Evolutionary conservation across 2,888 invertebrate species (phyloP).

Genomic region (Lasius platythorax): DNA sequence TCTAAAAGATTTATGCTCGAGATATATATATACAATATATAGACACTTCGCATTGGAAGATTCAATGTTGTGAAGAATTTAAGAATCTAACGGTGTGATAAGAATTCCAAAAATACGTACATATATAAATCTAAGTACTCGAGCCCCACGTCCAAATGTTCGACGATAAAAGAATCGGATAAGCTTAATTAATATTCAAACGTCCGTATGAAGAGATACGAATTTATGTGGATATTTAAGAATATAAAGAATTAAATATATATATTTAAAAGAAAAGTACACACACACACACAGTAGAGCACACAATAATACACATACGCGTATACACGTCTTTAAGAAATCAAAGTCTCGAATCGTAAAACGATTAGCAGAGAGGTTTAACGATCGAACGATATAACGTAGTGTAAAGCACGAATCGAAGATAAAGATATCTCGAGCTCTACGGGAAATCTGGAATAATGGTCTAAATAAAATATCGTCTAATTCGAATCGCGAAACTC

Average conservation of each 20-base stretch:
- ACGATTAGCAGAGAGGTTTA: not conserved
- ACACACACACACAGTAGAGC: not conserved
- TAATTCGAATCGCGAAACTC: conserved; percentile 2
- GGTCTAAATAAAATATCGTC: not conserved
- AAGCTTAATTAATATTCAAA: conserved; percentile 1
- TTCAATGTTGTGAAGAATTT: conserved; percentile 22
- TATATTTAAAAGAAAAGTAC: not conserved
- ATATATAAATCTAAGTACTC: not conserved
- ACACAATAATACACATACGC: not conserved
- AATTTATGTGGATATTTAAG: conserved; percentile 19
- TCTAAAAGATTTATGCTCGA: conserved; percentile 1
- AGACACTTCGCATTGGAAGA: not conserved
- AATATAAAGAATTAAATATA: not conserved
- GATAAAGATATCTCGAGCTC: conserved; percentile 21
- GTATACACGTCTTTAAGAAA: not conserved
- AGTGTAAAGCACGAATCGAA: not conserved
- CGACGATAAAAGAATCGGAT: conserved; percentile 13
- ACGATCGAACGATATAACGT: conserved; percentile 7
- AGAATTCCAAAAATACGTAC: not conserved
- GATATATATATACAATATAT: not conserved
- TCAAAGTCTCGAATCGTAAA: not conserved
- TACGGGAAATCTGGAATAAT: not conserved
- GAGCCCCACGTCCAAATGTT: not conserved
- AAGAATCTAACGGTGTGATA: not conserved
- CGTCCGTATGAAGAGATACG: conserved; percentile 19